These are phyloP conservation scores for Tineola bisselliella DNA, from an alignment of 2,888 invertebrate genomes.

Conservation along the genomic window DNA sequence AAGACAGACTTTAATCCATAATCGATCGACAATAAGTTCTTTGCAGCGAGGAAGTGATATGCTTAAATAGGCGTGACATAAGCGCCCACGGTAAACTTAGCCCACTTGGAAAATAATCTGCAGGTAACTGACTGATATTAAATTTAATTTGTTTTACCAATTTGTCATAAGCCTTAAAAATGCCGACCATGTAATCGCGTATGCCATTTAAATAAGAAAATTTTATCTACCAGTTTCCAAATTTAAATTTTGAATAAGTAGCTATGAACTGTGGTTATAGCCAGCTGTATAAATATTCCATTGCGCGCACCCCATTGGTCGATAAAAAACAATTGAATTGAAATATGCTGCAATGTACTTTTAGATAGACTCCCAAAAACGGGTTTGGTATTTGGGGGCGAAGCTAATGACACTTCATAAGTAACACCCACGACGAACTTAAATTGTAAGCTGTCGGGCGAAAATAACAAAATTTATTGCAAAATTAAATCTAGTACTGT, in stretches of 20 bases:
- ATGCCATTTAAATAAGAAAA: too few species aligned
- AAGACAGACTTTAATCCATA: not conserved
- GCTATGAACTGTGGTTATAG: not conserved
- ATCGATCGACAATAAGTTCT: not conserved
- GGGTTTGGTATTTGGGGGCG: conserved; percentile 26
- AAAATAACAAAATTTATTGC: not conserved
- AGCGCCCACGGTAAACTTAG: not conserved
- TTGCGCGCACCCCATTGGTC: not conserved
- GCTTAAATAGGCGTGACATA: not conserved
- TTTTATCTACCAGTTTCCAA: too few species aligned
- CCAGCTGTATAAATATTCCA: not conserved
- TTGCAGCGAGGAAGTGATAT: not conserved
- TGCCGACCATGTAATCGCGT: too few species aligned
- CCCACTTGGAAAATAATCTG: not conserved
- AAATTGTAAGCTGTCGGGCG: conserved; percentile 5
- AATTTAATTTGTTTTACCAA: too few species aligned
- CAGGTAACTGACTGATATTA: not conserved
- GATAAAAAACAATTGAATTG: not conserved
- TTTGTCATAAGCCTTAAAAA: too few species aligned
- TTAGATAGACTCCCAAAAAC: conserved; percentile 19
- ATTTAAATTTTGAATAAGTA: too few species aligned
- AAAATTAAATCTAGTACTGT: conserved; percentile 1
- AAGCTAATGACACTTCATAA: conserved; percentile 22
- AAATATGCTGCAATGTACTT: not conserved
- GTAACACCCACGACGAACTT: conserved; percentile 23